phyloP scores from a whole-genome alignment of 1,140 invertebrate genomes.

The Euwallacea fornicatus region DNA sequence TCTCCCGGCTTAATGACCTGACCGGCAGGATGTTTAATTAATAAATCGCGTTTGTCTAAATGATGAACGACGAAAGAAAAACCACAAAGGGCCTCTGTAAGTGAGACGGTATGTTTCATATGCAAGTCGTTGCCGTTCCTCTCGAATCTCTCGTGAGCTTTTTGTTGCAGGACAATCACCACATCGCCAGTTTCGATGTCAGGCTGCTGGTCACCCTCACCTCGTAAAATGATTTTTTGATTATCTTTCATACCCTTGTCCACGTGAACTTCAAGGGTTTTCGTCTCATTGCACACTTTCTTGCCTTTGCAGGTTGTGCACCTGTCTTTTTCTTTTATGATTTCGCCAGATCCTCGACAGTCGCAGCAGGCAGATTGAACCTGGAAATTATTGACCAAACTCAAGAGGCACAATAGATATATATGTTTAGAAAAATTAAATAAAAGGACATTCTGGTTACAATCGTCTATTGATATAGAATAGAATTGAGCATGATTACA shows the following conservation, averaged over 20 bases:
- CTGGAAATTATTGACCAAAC: conserved; percentile 53
- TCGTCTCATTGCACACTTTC: conserved; percentile 75
- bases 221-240: conserved; percentile 82
- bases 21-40: conserved; percentile 73
- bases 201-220: conserved; percentile 89
- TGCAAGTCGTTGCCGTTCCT: conserved; percentile 75
- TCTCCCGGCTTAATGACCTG: conserved; percentile 78
- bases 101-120: conserved; percentile 70
- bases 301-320: conserved; percentile 81
- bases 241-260: conserved; percentile 88
- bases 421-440: too few species aligned
- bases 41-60: conserved; percentile 78
- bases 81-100: conserved; percentile 90
- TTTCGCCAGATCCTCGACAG: conserved; percentile 71
- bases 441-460: neutral
- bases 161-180: conserved; percentile 84
- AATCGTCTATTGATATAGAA: too few species aligned
- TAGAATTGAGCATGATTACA: too few species aligned
- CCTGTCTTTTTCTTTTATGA: conserved; percentile 77
- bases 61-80: conserved; percentile 81
- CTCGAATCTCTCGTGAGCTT: conserved; percentile 76
- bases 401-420: too few species aligned
- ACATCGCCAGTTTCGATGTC: conserved; percentile 84
- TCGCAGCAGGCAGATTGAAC: conserved; percentile 73
- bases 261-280: conserved; percentile 86